Evolutionary conservation across 2,888 invertebrate species (phyloP), one percentile per base, ranked within the genome.

Genomic region (Embidobia sp.): DNA sequence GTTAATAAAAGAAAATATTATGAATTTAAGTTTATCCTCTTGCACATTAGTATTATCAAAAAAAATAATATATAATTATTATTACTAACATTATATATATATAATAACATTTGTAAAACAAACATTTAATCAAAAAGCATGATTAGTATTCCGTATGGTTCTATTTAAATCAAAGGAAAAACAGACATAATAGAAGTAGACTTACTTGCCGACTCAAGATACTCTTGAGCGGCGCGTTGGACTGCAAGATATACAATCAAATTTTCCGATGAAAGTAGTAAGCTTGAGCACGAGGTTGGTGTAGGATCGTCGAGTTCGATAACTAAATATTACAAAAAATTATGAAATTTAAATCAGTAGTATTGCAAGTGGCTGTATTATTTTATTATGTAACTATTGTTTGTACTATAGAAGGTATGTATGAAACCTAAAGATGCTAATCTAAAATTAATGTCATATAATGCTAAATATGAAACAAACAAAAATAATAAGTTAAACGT

Each of bases 161-260:
- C 6, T 22, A 4, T 22, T 22, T 22, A 22, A 22, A 22, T 22
- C 6, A 10, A 29, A 29, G n/a, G 4, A 29, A 29, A 29, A 22
- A 22, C 22, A 22, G 22, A n/a, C n/a, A n/a, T n/a, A n/a, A n/a
- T 22, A 48, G 51, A 51, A 59, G 59, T n/a, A n/a, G 37, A 48
- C 72, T 63, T 55, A 46, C 63, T 63, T 72, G 48, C 63, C 72
- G 72, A 72, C 72, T 46, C 8, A 48, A 48, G 72, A 48, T 63
- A 63, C 10, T 19, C 13, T 1, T 26, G 2, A 5, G 26, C 13
- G 13, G 8, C 11, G 35, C 16, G 13, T 13, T 55, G 44, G 19
- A 10, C 6, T 44, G 53, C 26, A 29, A 35, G n/a, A 44, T 19
- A 55, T 16, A 33, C 55, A 19, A 16, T 64, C 10, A 7, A 11